Conservation (phyloP, 2,113 vertebrate genomes). For the Lophochroa leadbeateri region DNA sequence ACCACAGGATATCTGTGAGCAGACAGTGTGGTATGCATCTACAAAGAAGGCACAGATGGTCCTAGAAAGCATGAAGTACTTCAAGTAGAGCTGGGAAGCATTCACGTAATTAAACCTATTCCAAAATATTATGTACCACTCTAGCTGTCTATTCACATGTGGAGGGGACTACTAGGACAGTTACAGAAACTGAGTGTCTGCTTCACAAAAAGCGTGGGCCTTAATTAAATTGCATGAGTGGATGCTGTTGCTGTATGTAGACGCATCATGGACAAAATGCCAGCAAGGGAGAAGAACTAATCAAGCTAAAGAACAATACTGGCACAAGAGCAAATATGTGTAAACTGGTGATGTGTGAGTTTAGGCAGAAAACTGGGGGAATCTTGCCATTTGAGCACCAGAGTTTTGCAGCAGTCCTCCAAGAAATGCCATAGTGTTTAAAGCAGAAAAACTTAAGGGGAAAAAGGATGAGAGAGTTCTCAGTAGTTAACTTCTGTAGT, state of each 20-base stretch:
- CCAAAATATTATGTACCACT: not conserved
- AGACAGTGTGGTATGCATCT: not conserved
- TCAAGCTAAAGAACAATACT: not conserved
- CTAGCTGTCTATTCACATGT: not conserved
- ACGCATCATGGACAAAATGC: not conserved
- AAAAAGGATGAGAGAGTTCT: not conserved
- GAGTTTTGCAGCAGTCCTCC: not conserved
- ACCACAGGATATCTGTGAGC: not conserved
- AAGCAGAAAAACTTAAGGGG: not conserved
- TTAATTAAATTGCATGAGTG: not conserved
- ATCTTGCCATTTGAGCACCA: not conserved
- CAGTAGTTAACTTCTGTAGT: not conserved
- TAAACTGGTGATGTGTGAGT: not conserved
- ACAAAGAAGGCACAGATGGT: not conserved
- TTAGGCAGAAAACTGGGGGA: not conserved
- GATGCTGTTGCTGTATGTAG: not conserved
- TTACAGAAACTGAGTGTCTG: not conserved
- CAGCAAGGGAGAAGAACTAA: not conserved
- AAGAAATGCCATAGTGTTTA: not conserved
- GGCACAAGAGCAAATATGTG: not conserved
- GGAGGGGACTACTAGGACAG: not conserved
- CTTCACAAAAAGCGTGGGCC: not conserved
- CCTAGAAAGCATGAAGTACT: not conserved
- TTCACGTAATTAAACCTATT: not conserved
- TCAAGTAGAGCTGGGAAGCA: not conserved